Evolutionary conservation across 2,888 invertebrate species (phyloP).

Genomic region (Globia sparganii): DNA sequence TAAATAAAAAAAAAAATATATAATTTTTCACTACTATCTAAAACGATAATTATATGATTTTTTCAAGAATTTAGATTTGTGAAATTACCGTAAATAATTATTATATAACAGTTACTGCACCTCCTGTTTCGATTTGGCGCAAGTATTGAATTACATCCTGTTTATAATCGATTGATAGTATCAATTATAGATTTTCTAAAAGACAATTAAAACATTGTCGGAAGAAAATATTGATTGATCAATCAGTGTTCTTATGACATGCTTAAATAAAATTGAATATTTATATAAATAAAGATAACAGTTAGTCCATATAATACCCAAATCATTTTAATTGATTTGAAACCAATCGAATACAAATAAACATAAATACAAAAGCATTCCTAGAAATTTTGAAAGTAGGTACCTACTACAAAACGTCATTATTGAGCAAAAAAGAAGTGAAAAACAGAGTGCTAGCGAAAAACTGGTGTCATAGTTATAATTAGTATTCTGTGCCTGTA

Average conservation of each 20-base stretch:
- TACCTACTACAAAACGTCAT: background rate
- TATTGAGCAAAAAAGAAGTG: background rate
- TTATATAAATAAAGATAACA: background rate
- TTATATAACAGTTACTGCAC: too few species aligned
- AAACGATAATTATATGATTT: too few species aligned
- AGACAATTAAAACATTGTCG: background rate
- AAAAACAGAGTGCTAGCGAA: background rate
- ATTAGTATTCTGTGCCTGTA: conserved; percentile 46
- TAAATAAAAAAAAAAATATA: too few species aligned
- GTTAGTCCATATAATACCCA: background rate
- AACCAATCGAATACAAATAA: background rate
- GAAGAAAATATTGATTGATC: background rate
- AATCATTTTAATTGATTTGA: background rate
- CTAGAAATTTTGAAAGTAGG: background rate
- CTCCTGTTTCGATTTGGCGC: too few species aligned
- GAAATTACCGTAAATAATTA: too few species aligned
- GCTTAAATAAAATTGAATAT: background rate
- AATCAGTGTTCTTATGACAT: background rate
- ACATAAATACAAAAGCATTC: background rate
- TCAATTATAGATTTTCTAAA: background rate
- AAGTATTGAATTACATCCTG: too few species aligned
- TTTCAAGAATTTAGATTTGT: too few species aligned
- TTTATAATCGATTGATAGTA: background rate
- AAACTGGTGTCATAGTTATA: conserved; percentile 26
- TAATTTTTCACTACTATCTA: too few species aligned